Evolutionary conservation across 2,888 invertebrate genomes (phyloP).

Genomic region (Lymantria dispar): DNA sequence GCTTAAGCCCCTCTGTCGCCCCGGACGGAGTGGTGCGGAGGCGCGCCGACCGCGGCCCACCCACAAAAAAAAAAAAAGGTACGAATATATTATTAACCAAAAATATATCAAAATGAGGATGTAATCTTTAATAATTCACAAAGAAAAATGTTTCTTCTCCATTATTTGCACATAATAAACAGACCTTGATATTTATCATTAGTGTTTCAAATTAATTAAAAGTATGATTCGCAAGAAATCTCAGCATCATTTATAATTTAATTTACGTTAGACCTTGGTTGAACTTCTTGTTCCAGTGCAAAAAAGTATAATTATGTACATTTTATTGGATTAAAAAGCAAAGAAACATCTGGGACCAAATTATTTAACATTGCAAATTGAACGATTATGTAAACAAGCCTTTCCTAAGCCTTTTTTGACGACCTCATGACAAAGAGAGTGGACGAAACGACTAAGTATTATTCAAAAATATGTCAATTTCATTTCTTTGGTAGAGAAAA

Average conservation of each 20-base stretch:
- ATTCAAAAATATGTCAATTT: conserved; percentile 67
- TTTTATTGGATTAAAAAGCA: conserved; percentile 54
- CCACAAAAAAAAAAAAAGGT: too few relatives aligned
- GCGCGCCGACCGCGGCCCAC: too few relatives aligned
- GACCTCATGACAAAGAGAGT: conserved; percentile 36
- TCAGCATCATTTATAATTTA: conserved; percentile 10
- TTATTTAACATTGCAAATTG: conserved; percentile 79
- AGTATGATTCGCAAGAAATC: too few relatives aligned
- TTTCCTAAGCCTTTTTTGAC: conserved; percentile 64
- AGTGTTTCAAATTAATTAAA: too few relatives aligned
- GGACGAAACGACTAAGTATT: conserved; percentile 59
- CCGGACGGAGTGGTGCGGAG: too few relatives aligned
- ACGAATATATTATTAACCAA: too few relatives aligned
- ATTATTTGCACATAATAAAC: too few relatives aligned
- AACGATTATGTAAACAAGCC: conserved; percentile 77
- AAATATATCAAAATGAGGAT: too few relatives aligned
- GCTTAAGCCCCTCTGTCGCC: too few relatives aligned
- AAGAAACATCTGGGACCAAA: conserved; percentile 58
- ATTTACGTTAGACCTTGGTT: conserved; percentile 42
- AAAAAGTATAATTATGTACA: conserved; percentile 38
- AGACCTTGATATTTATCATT: too few relatives aligned
- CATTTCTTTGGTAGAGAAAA: conserved; percentile 37
- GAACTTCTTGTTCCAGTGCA: conserved; percentile 34
- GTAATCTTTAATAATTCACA: too few relatives aligned
- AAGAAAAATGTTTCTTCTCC: too few relatives aligned